Evolutionary conservation across 2,113 vertebrate genomes (phyloP).

Genomic region (Hypanus sabinus): DNA sequence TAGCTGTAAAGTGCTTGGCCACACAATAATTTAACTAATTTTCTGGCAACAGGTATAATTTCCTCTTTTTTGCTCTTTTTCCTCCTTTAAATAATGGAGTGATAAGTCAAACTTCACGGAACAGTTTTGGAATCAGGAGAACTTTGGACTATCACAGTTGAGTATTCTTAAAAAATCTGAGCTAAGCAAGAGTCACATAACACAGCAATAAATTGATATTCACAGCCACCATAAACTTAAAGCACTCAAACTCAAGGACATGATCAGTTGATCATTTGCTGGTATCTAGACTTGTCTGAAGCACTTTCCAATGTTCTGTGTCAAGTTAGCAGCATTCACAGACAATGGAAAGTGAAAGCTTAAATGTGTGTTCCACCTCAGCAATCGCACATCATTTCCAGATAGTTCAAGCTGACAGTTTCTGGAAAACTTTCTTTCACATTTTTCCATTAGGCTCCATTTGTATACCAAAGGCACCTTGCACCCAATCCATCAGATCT

Average conservation of each 20-base stretch:
- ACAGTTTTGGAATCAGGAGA: too few species aligned
- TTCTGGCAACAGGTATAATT: too few species aligned
- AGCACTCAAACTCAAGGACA: background rate
- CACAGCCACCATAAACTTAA: background rate
- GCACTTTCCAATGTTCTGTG: background rate
- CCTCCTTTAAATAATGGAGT: too few species aligned
- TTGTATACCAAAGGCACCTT: constrained; percentile 10
- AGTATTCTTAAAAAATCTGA: too few species aligned
- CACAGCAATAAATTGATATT: too few species aligned
- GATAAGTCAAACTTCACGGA: too few species aligned
- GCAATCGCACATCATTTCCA: background rate
- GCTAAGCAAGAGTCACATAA: too few species aligned
- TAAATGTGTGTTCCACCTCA: background rate
- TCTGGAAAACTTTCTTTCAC: background rate
- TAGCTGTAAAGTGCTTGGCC: too few species aligned
- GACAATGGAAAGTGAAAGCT: background rate
- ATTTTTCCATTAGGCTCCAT: background rate
- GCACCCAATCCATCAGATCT: background rate
- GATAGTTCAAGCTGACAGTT: background rate
- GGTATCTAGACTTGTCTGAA: background rate
- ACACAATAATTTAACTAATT: too few species aligned
- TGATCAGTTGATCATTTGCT: background rate
- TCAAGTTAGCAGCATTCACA: background rate
- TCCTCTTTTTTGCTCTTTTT: too few species aligned
- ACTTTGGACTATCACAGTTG: too few species aligned